Conservation (phyloP, 2,113 vertebrate genomes). For the Cisticola juncidis region DNA sequence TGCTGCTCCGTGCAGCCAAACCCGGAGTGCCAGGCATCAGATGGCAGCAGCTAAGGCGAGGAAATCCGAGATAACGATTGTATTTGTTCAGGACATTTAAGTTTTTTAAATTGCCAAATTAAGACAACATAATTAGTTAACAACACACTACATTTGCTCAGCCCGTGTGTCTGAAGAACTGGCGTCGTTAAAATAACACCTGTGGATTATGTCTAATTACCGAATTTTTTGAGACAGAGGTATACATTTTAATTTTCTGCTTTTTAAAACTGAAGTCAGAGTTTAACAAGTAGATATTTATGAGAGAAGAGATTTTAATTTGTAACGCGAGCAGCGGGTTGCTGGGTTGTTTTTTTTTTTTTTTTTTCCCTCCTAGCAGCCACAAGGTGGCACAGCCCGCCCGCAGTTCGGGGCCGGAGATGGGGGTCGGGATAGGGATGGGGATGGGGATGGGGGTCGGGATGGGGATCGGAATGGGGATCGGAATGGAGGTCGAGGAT, state of each 20-base stretch:
- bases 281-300: slow-evolving; percentile 65
- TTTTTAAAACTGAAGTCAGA: slow-evolving; percentile 53
- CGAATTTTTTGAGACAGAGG: background rate
- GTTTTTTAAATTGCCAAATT: slow-evolving; percentile 55
- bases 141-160: slow-evolving; percentile 28
- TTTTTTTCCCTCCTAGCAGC: background rate
- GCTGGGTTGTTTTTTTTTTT: no score
- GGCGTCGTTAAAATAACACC: slow-evolving; percentile 50
- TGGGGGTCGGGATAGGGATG: rapidly evolving
- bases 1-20: background rate
- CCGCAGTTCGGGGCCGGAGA: background rate
- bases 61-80: slow-evolving; percentile 42
- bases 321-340: background rate
- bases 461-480: background rate
- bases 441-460: no score
- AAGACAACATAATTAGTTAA: slow-evolving; percentile 57
- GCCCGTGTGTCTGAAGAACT: background rate
- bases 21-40: background rate
- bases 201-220: slow-evolving; percentile 64
- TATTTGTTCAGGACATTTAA: slow-evolving; percentile 59
- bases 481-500: no score
- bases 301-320: slow-evolving; percentile 5
- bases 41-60: background rate
- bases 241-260: slow-evolving; percentile 49
- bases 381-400: slow-evolving; percentile 69